These are phyloP conservation scores for Luperina nickerlii DNA, from an alignment of 2,888 invertebrate species.

Conservation along the genomic window DNA sequence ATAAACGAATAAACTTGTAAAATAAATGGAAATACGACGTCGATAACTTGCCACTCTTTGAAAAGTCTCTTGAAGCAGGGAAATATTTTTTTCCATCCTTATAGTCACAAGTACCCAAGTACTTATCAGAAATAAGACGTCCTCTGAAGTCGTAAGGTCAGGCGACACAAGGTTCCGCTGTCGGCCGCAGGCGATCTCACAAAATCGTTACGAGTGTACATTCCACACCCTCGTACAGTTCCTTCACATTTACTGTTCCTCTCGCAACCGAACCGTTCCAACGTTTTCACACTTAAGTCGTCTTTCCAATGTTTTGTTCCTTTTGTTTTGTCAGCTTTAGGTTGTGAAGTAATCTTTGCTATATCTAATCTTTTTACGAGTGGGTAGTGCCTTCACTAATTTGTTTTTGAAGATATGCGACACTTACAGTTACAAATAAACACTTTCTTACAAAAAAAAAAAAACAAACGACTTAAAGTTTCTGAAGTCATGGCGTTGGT, in stretches of 20 bases:
- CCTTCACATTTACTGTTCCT: conserved; percentile 9
- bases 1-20: not conserved
- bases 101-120: not conserved
- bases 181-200: not conserved
- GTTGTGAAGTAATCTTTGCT: not conserved
- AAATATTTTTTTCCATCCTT: conserved; percentile 30
- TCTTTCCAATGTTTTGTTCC: conserved; percentile 1
- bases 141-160: not conserved
- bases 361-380: not conserved
- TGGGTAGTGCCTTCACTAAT: not conserved
- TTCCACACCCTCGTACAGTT: conserved; percentile 26
- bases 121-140: not conserved
- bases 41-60: not conserved
- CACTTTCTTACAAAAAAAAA: too few relatives aligned
- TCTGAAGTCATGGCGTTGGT: too few relatives aligned
- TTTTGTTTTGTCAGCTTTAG: conserved; percentile 16
- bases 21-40: not conserved
- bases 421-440: too few relatives aligned
- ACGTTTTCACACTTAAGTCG: conserved; percentile 33
- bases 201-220: conserved; percentile 21
- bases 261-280: conserved; percentile 17
- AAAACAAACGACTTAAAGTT: too few relatives aligned
- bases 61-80: not conserved
- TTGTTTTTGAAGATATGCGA: not conserved
- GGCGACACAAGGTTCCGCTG: conserved; percentile 2